Evolutionary conservation across 2,797 vertebrate genomes (phyloP), one percentile per base, ranked within the genome.

Genomic region (Ctenopoma multispine): DNA sequence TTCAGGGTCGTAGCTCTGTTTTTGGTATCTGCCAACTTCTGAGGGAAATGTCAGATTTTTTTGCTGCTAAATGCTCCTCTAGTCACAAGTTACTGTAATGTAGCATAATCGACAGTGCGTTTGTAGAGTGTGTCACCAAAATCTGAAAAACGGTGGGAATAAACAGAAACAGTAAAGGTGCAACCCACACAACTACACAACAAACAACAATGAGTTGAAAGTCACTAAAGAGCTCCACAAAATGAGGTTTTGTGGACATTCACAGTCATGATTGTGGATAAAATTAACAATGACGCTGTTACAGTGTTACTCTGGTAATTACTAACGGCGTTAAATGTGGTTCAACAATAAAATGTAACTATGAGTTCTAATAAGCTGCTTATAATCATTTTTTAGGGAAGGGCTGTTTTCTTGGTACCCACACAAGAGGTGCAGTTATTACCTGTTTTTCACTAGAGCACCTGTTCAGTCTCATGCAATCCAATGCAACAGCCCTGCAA

Each of bases 401-500:
- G 38, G 12, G 13, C 38, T 9, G 38, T 40, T 12, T 41, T 0
- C 40, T 41, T 15, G 14, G 40, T 15, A 17, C 40, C 40, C 14
- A 15, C 4, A 15, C 18, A 47, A 56, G 10, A 27, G 20, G 38
- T 6, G 14, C 15, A 36, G 48, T 20, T 20, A 31, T 53, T 66
- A 21, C 18, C 17, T 12, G 63, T 54, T 36, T 41, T 47, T 55
- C 58, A 70, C 40, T 41, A 31, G 12, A 17, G 7, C 54, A 64
- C 23, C 40, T 24, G 27, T 47, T 48, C 34, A 13, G 7, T 62
- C 49, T 20, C 41, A 27, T 55, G 40, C 55, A 72, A 58, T 63
- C 44, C 69, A 31, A 5, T 41, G 51, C 46, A 60, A 55, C 18
- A 8, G 3, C 4, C 27, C 27, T 43, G 51, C 20, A 62, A 57